A percentile compares a stretch with the other conserved stretches of the same genome.
Conservation (phyloP, 2,797 vertebrate species). For the Ciconia nigra region DNA sequence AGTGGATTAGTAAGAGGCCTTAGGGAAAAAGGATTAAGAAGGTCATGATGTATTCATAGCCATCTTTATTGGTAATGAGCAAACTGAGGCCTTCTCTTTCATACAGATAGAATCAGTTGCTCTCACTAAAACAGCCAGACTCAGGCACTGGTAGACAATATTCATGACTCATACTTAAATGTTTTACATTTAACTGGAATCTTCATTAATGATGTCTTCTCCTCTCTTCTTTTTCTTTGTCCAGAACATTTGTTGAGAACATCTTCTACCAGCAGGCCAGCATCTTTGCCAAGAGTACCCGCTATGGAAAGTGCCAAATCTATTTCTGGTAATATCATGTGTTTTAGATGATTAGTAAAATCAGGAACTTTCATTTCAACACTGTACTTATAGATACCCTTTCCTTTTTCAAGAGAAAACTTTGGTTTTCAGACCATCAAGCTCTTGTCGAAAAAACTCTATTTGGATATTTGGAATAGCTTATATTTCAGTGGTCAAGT, state of each 20-base stretch:
- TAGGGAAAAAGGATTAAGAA: background rate
- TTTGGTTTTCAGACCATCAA: background rate
- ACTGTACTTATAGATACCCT: background rate
- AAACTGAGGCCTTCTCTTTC: background rate
- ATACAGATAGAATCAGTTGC: background rate
- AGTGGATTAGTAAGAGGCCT: background rate
- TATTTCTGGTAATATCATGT: slow-evolving; percentile 78
- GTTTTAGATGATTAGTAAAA: background rate
- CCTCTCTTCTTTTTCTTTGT: background rate
- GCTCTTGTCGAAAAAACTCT: background rate
- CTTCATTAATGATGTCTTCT: background rate
- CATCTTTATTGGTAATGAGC: background rate
- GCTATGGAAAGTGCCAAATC: slow-evolving; percentile 88
- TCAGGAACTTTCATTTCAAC: background rate
- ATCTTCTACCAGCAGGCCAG: slow-evolving; percentile 80
- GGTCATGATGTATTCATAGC: background rate
- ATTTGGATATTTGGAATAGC: background rate
- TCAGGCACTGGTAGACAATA: background rate
- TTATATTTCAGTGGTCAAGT: background rate
- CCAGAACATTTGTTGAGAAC: slow-evolving; percentile 88
- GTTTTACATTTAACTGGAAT: background rate
- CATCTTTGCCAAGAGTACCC: slow-evolving; percentile 86
- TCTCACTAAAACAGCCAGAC: background rate
- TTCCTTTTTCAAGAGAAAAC: background rate
- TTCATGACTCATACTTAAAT: background rate